Evolutionary conservation across 2,797 vertebrate genomes (phyloP).

Genomic region (Rhabdomys pumilio): DNA sequence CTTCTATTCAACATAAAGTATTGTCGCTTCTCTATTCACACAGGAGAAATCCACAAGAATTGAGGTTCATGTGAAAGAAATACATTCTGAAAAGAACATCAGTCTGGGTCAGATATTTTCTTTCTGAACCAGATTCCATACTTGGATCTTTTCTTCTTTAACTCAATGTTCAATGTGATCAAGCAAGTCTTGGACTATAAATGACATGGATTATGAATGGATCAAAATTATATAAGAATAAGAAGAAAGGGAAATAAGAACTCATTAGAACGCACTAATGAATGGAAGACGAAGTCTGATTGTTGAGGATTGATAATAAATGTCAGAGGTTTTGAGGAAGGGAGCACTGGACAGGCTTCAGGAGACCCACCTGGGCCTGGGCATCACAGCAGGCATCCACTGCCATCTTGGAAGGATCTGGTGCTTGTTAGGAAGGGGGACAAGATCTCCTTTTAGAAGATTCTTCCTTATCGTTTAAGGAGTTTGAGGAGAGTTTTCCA

Average conservation of each 20-base stretch:
- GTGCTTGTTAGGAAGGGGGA: background rate
- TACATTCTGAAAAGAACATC: background rate
- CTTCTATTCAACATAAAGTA: background rate
- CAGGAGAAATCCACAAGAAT: background rate
- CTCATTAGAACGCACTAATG: background rate
- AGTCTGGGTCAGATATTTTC: background rate
- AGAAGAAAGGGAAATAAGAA: background rate
- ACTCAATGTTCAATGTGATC: background rate
- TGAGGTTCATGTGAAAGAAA: background rate
- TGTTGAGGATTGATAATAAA: background rate
- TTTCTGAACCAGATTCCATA: background rate
- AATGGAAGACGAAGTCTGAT: background rate
- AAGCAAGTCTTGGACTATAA: background rate
- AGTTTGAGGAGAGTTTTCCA: background rate
- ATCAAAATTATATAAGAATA: background rate
- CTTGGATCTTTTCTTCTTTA: background rate
- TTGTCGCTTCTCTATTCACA: background rate
- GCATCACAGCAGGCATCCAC: background rate
- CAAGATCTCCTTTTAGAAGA: background rate
- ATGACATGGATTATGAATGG: background rate
- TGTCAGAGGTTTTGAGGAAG: background rate
- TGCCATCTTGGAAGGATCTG: background rate
- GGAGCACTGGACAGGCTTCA: rapidly evolving
- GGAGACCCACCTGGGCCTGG: too few relatives aligned
- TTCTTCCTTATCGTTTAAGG: background rate